Evolutionary conservation across 2,888 invertebrate genomes (phyloP), one percentile per base, ranked within the genome.

Genomic region (Campoletis raptor): DNA sequence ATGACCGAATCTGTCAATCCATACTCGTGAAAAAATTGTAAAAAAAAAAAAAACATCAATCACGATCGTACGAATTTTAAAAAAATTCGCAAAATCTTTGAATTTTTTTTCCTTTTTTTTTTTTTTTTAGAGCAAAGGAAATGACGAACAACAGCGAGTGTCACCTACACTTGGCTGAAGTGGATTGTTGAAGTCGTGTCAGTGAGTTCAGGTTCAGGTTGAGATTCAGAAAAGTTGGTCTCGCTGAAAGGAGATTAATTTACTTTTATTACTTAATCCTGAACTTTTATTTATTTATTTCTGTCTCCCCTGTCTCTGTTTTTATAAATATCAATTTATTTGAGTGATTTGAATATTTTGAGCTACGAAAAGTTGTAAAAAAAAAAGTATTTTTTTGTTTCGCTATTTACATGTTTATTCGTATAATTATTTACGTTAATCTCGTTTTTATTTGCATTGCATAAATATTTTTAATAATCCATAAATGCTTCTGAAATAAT

Each of bases 171-270:
- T 98, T 98, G 95, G 96, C 95, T 94, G 95, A 95, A 92, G 96
- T 96, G 94, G 97, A 96, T 94, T 97, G 98, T 96, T 97, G 97
- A 94, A 97, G 97, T 95, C 98, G 97, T 91, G 94, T 93, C 95
- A 98, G 96, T 94, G 97, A 97, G 96, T 98, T 98, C 95, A 98
- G 96, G 96, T 98, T 98, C 96, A 98, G 96, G 96, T 97, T 98
- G 96, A 99, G 97, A 97, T 98, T 99, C 96, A 99, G 97, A 97
- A 98, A 99, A 95, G 98, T 99, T 94, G 99, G 99, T 94, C 99
- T 98, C 95, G 99, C 99, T 99, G 98, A 96, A 94, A 94, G 92
- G 92, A 93, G 92, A 92, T 90, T 93, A 89, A 91, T 89, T 77
- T 48, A 83, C 81, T 80, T 88, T 86, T 85, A 78, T 90, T 90